Evolutionary conservation across 2,888 invertebrate species (phyloP), one percentile per base, ranked within the genome.

Genomic region (Melinaea marsaeus): DNA sequence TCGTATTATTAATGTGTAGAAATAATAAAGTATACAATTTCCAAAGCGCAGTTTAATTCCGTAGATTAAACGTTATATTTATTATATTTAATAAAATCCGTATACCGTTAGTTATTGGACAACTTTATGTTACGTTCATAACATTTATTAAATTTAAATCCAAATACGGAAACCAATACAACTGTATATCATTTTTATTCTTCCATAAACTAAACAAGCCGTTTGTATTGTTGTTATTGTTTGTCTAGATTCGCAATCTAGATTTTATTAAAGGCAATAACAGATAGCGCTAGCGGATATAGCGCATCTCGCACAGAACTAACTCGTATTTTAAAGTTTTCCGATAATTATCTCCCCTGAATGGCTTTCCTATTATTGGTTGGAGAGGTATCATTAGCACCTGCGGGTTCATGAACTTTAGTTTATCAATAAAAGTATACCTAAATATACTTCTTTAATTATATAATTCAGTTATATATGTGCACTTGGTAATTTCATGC

Each of bases 261-360:
- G 65, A 67, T 71, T 72, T 71, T 69, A 71, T 70, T 71, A 65
- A 70, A 70, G 66, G 69, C 71, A 72, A 70, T 72, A 72, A 69
- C 66, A 60, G 65, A 67, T 68, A 63, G 61, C 67, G 63, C 48
- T 58, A 64, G 51, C 65, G 61, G 62, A 67, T 69, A 60, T 59
- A 47, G 66, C 57, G 42, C 42, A 55, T 62, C 55, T 62, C 42
- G 64, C 64, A 37, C 57, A 45, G 51, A 45, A 65, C 63, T 65
- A 67, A 65, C 65, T 69, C 55, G 62, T 62, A 63, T 64, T 66
- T 68, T 64, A 63, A 69, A 68, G 62, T 69, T 69, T 69, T 58
- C 67, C 69, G 48, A 69, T 69, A 67, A 58, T 65, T 65, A 62
- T 65, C 33, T 61, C 58, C 48, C 61, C 47, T 55, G 61, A 47